These are phyloP conservation scores for Ctenomys sociabilis DNA, from an alignment of 2,113 vertebrate species.

Conservation along the genomic window DNA sequence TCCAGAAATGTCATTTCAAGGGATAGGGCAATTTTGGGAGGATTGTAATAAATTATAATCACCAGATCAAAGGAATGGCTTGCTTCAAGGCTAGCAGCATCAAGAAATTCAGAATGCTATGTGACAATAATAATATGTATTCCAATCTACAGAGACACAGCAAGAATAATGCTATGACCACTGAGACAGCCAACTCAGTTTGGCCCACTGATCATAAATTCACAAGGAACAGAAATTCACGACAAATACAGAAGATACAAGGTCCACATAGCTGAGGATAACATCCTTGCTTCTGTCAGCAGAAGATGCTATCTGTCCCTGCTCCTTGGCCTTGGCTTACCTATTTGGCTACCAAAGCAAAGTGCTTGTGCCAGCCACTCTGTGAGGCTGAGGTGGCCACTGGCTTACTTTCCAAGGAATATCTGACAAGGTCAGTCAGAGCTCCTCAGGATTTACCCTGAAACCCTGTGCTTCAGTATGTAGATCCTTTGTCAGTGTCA, in stretches of 20 bases:
- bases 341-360: constrained; percentile 20
- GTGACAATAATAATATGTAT: constrained; percentile 72
- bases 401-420: not conserved
- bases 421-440: too few relatives aligned
- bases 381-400: constrained; percentile 38
- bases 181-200: constrained; percentile 61
- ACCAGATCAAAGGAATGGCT: constrained; percentile 78
- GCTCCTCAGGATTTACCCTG: too few relatives aligned
- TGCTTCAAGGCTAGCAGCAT: constrained; percentile 61
- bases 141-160: constrained; percentile 74
- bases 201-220: constrained; percentile 78
- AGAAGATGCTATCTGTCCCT: not conserved
- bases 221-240: constrained; percentile 61
- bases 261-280: constrained; percentile 61
- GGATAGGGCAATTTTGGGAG: constrained; percentile 77
- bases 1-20: constrained; percentile 80
- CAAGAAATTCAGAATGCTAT: constrained; percentile 62
- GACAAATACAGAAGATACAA: constrained; percentile 67
- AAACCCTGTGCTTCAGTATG: too few relatives aligned
- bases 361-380: not conserved
- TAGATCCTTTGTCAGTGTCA: too few relatives aligned
- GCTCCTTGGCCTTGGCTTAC: not conserved
- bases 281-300: constrained; percentile 36
- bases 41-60: constrained; percentile 83
- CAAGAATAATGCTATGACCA: constrained; percentile 71